Conservation (phyloP, 1,140 invertebrate species). For the Cotesia chilonis region DNA sequence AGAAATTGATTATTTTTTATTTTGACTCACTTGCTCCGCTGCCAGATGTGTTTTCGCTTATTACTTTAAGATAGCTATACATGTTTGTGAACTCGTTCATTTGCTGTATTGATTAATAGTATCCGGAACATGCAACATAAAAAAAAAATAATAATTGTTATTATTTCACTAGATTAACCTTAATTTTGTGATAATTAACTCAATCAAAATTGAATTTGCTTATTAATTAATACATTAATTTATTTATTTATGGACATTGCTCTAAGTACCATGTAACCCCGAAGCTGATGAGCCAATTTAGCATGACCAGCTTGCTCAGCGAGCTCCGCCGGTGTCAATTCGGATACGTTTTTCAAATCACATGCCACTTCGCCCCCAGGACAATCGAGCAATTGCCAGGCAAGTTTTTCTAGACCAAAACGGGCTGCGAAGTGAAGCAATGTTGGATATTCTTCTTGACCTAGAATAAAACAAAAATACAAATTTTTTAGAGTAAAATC, state of each 20-base stretch:
- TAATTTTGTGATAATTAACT: constrained; percentile 30
- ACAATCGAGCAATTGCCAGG: constrained; percentile 83
- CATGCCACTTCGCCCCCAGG: constrained; percentile 82
- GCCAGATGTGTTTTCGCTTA: constrained; percentile 67
- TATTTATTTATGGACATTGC: no score
- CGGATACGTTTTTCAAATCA: constrained; percentile 80
- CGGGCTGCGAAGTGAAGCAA: constrained; percentile 87
- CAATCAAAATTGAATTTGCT: constrained; percentile 8
- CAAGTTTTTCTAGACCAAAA: constrained; percentile 83
- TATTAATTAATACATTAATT: no score
- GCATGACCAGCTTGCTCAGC: constrained; percentile 77
- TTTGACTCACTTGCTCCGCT: constrained; percentile 60
- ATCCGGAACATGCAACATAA: constrained; percentile 47
- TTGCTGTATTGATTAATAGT: constrained; percentile 59
- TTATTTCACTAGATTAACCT: constrained; percentile 6
- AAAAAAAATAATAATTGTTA: constrained; percentile 23
- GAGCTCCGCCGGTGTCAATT: constrained; percentile 80
- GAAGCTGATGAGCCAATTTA: constrained; percentile 75
- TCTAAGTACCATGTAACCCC: constrained; percentile 75
- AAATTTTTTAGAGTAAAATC: constrained; percentile 29
- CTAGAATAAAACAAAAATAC: constrained; percentile 55
- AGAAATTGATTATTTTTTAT: background rate
- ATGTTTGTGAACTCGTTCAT: constrained; percentile 84
- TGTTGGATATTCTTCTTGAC: constrained; percentile 85
- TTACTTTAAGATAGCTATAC: constrained; percentile 84